Evolutionary conservation across 2,888 invertebrate species (phyloP).

Genomic region (Nemotelus pantherinus): DNA sequence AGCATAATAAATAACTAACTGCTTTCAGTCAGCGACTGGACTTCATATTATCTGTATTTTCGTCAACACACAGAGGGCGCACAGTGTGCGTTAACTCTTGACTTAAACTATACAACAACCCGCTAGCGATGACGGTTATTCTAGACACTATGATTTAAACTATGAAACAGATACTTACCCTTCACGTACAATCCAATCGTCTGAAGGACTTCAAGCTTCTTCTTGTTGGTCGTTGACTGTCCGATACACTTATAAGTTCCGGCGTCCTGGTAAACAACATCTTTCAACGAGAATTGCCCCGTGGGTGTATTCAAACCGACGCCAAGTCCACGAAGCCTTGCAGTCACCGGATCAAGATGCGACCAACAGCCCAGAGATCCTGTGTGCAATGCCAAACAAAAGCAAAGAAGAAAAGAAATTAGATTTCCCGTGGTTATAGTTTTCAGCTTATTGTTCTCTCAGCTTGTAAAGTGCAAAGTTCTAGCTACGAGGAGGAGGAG

Average conservation of each 20-base stretch:
- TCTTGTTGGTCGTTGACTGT: conserved; percentile 64
- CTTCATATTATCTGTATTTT: too few relatives aligned
- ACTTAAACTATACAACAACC: too few relatives aligned
- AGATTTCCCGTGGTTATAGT: conserved; percentile 20
- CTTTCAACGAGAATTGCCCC: conserved; percentile 73
- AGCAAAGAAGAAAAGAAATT: conserved; percentile 32
- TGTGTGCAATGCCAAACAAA: conserved; percentile 54
- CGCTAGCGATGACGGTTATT: too few relatives aligned
- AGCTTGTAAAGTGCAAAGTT: neutral
- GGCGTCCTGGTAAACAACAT: conserved; percentile 79
- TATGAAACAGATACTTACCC: conserved; percentile 63
- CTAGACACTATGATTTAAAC: too few relatives aligned
- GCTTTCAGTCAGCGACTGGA: too few relatives aligned
- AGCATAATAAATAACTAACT: neutral
- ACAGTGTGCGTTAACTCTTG: too few relatives aligned
- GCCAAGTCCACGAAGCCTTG: conserved; percentile 68
- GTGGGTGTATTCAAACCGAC: conserved; percentile 68
- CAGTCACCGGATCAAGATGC: conserved; percentile 67
- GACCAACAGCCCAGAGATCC: conserved; percentile 74
- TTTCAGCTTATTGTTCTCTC: conserved; percentile 9
- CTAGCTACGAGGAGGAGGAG: neutral
- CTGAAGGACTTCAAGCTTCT: conserved; percentile 68
- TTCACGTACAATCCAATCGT: conserved; percentile 68
- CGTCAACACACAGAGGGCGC: too few relatives aligned
- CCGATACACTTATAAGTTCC: conserved; percentile 79